phyloP scores from a whole-genome alignment of 1,140 invertebrate genomes.

The Zaprionus lachaisei region DNA sequence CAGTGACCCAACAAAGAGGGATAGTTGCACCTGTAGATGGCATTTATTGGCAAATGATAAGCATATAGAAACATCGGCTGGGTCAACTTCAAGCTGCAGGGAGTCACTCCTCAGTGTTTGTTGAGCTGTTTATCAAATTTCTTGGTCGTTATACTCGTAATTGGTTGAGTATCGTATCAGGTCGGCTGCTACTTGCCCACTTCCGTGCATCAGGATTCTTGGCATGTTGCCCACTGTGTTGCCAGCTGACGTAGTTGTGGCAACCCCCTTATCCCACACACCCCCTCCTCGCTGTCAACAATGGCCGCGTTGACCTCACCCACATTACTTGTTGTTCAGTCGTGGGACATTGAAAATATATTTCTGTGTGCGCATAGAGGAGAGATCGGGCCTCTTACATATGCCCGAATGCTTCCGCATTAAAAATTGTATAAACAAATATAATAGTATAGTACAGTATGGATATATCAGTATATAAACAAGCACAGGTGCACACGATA shows the following conservation, averaged over 20 bases:
- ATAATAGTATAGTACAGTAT: neutral
- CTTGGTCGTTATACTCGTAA: conserved; percentile 7
- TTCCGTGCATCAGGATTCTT: conserved; percentile 64
- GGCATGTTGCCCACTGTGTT: conserved; percentile 76
- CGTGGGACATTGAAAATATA: conserved; percentile 68
- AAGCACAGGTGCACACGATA: neutral
- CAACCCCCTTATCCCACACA: neutral
- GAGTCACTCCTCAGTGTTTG: neutral
- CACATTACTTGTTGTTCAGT: conserved; percentile 59
- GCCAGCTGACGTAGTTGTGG: conserved; percentile 54
- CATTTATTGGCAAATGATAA: too few relatives aligned
- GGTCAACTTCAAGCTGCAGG: too few relatives aligned
- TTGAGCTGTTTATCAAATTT: conserved; percentile 34
- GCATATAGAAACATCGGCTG: too few relatives aligned
- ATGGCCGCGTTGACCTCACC: conserved; percentile 68
- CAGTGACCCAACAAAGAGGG: neutral
- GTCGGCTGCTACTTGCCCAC: conserved; percentile 34
- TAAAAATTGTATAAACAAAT: neutral
- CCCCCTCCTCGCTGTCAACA: conserved; percentile 9
- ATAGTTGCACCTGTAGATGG: neutral
- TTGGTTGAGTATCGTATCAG: conserved; percentile 24
- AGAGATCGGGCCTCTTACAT: conserved; percentile 19
- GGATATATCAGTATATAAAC: neutral
- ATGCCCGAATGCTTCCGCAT: conserved; percentile 29
- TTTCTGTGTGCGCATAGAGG: conserved; percentile 35